A percentile compares a stretch with the other conserved stretches of the same genome.
These are phyloP conservation scores for Enteromius viviparus DNA, from an alignment of 2,797 vertebrate genomes.

Conservation along the genomic window DNA sequence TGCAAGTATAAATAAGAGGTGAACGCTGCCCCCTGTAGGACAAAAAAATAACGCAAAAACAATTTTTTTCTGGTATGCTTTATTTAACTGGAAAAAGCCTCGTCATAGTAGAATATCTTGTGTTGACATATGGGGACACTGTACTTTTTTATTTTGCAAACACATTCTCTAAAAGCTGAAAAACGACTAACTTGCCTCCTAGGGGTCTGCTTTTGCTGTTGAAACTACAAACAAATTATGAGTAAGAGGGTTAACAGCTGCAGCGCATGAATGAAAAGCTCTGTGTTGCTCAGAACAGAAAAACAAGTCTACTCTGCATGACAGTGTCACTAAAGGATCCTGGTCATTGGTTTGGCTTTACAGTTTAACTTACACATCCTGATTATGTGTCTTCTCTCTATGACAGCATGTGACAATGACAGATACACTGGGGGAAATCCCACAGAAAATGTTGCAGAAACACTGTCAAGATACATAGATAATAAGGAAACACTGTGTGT, in stretches of 20 bases:
- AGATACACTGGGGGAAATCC: not conserved
- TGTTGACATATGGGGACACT: not conserved
- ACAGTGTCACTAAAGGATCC: not conserved
- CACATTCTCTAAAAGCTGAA: not conserved
- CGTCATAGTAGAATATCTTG: not conserved
- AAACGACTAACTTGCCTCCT: not conserved
- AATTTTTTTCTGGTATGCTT: not conserved
- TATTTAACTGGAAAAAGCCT: not conserved
- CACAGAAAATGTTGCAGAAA: not conserved
- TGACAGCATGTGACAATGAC: constrained; percentile 3
- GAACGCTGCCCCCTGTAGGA: constrained; percentile 28
- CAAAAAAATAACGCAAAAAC: constrained; percentile 26
- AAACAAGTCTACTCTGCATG: not conserved
- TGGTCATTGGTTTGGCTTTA: not conserved
- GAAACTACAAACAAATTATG: not conserved
- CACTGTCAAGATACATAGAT: not conserved
- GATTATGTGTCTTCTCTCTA: not conserved
- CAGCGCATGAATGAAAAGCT: not conserved
- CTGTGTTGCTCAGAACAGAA: not conserved
- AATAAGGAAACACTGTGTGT: not conserved
- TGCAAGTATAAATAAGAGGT: not conserved
- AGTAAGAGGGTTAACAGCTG: constrained; percentile 1
- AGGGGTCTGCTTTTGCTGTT: not conserved
- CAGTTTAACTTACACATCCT: not conserved
- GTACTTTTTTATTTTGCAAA: not conserved